Percentiles rank a stretch among this genome's conserved stretches.
Evolutionary conservation across 2,888 invertebrate species (phyloP).

Genomic region (Phalera bucephala): DNA sequence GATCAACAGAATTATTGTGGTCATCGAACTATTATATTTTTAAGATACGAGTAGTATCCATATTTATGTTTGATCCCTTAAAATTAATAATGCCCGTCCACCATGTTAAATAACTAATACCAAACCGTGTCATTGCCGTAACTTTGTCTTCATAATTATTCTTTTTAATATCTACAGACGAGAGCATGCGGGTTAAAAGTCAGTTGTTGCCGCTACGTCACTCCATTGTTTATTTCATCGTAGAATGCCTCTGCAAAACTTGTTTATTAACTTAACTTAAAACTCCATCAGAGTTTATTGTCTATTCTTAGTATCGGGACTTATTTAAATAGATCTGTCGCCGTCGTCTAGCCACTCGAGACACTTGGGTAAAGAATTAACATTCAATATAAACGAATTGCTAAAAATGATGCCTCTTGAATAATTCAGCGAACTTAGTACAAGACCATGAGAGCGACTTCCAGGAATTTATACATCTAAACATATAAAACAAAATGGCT

Average conservation of each 20-base stretch:
- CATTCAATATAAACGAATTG: slow-evolving; percentile 10
- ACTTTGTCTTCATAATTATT: slow-evolving; percentile 32
- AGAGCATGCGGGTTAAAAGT: slow-evolving; percentile 53
- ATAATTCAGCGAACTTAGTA: slow-evolving; percentile 5
- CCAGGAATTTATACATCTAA: slow-evolving; percentile 6
- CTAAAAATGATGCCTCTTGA: slow-evolving; percentile 11
- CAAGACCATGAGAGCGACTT: slow-evolving; percentile 8
- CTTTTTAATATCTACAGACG: slow-evolving; percentile 34
- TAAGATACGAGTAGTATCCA: no score
- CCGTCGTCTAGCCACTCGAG: slow-evolving; percentile 1
- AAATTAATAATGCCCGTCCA: no score
- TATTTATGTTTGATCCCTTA: no score
- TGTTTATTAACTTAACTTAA: neutral
- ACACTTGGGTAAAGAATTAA: slow-evolving; percentile 3
- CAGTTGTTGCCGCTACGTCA: slow-evolving; percentile 31
- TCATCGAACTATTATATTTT: no score
- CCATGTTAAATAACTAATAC: no score
- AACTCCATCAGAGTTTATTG: neutral
- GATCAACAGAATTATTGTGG: no score
- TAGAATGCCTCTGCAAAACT: neutral
- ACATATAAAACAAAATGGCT: neutral
- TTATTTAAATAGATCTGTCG: neutral
- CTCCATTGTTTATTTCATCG: slow-evolving; percentile 26
- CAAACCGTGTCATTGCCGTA: slow-evolving; percentile 31
- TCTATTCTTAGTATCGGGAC: neutral